Conservation (phyloP, 1,140 invertebrate genomes). For the Orchestia grillus region DNA sequence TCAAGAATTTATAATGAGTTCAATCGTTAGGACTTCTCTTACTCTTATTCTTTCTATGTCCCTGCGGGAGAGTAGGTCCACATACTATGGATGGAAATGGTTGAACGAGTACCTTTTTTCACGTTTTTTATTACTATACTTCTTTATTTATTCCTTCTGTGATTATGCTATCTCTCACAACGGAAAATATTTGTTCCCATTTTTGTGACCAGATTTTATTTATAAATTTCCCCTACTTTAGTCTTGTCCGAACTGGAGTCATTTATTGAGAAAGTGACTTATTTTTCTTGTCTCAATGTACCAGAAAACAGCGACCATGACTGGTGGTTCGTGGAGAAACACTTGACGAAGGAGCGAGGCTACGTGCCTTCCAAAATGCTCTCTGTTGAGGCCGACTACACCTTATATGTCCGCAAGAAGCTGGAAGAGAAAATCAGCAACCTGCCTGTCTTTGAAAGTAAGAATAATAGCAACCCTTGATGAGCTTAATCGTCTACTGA, state of each 20-base stretch:
- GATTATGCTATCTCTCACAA: background rate
- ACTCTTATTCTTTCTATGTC: too few species aligned
- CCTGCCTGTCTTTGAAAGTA: constrained; percentile 91
- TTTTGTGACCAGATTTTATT: background rate
- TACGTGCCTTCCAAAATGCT: constrained; percentile 92
- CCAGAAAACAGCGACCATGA: constrained; percentile 68
- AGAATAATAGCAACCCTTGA: constrained; percentile 69
- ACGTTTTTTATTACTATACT: background rate
- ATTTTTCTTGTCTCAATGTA: background rate
- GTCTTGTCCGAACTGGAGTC: too few species aligned
- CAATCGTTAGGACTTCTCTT: too few species aligned
- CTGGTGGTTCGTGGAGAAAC: constrained; percentile 88
- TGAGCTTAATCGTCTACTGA: background rate
- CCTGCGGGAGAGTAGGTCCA: too few species aligned
- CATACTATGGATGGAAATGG: too few species aligned
- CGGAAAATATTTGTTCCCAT: too few species aligned
- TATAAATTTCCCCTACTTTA: background rate
- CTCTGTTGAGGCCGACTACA: constrained; percentile 85
- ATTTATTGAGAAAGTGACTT: background rate
- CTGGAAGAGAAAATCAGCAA: constrained; percentile 92
- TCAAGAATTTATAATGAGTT: too few species aligned
- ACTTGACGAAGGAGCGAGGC: constrained; percentile 89
- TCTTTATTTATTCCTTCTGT: background rate
- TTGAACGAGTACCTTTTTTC: too few species aligned
- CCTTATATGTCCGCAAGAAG: constrained; percentile 86